Evolutionary conservation across 2,888 invertebrate species (phyloP), one percentile per base, ranked within the genome.

Genomic region (Erebia ligea): DNA sequence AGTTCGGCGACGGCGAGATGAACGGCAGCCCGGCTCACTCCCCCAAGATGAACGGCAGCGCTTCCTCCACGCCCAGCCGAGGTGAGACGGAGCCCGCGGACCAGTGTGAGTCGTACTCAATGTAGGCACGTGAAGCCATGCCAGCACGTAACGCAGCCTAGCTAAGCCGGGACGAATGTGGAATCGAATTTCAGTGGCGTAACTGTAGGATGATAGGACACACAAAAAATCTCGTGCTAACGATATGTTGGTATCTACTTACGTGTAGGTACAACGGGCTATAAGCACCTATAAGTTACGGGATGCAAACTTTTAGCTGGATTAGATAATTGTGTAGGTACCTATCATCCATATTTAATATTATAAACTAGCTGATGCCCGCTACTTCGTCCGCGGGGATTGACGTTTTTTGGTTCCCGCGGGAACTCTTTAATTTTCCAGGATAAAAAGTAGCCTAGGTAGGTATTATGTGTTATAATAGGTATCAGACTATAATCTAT

Each of bases 1-100:
- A 94, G 82, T 94, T 95, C 81, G 94, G 94, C 58, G 93, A 93
- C 78, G 84, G 86, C 21, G 85, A 86, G 75, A 81, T 84, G 82
- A 91, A 90, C 82, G 89, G 84, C 71, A 87, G 86, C 75, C 84
- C 88, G 54, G 78, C 84, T 59, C 86, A 89, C 79, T 89, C 91
- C 40, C 88, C 90, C 74, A 89, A 89, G 86, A 74, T 83, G 77
- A 92, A 92, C 80, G 91, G 92, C 64, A 91, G 90, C 83, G 88
- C 85, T 58, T 73, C 83, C 62, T 91, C 92, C 48, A 90, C 92
- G 63, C 91, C 93, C 83, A 92, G 91, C 90, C 87, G 92, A 92
- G 92, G 92, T 92, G 92, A 92, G 91, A 84, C 80, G 89, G 91
- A 88, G 80, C 81, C 83, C 83, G 86, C 84, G 76, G 89, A 89